Conservation (phyloP, 2,113 vertebrate species). For the Archocentrus centrarchus region DNA sequence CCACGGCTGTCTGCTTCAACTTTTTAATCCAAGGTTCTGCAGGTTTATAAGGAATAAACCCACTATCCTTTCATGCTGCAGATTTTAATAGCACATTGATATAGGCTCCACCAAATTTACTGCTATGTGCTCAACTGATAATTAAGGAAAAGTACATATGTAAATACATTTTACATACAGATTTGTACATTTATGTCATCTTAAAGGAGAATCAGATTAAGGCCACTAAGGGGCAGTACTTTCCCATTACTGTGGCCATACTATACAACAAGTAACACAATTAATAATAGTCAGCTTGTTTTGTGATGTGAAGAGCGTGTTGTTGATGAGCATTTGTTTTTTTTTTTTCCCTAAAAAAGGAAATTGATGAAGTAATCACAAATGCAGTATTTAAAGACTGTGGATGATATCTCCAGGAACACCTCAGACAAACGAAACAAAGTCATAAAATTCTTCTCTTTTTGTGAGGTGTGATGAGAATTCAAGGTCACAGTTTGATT, state of each 20-base stretch:
- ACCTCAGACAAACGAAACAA: not conserved
- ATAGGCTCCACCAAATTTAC: not conserved
- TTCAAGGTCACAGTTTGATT: not conserved
- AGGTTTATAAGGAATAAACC: not conserved
- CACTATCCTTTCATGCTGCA: not conserved
- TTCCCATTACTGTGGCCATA: not conserved
- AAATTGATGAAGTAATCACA: not conserved
- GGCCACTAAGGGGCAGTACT: constrained; percentile 38
- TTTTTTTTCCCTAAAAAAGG: not conserved
- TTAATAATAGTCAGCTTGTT: not conserved
- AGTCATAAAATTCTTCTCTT: not conserved
- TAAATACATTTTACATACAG: not conserved
- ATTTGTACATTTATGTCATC: not conserved
- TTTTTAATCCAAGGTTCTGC: not conserved
- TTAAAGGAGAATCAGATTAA: not conserved
- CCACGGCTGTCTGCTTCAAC: not conserved
- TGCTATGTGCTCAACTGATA: too few species aligned
- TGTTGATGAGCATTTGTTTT: not conserved
- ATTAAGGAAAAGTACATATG: not conserved
- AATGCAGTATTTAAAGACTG: not conserved
- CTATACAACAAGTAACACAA: not conserved
- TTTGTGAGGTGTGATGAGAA: not conserved
- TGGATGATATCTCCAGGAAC: not conserved
- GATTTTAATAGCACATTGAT: not conserved
- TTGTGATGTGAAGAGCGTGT: too few species aligned